Evolutionary conservation across 2,113 vertebrate species (phyloP), one percentile per base, ranked within the genome.

Genomic region (Illadopsis cleaveri): DNA sequence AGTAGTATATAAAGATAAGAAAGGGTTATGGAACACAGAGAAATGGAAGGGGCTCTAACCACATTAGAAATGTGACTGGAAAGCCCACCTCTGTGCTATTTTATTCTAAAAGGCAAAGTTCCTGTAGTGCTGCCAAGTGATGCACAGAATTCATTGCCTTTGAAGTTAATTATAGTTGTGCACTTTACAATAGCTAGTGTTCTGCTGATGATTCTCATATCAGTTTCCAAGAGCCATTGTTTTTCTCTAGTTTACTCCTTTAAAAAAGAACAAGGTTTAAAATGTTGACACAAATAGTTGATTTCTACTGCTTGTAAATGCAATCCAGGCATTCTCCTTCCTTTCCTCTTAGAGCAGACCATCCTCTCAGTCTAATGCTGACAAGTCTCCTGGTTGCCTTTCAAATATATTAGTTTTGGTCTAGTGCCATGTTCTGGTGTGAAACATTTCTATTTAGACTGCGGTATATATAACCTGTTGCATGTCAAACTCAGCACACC

Each of bases 101-200:
- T 62, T 90, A 72, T 60, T 86, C 16, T 61, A 62, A 54, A 22
- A 71, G 10, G 47, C 45, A 78, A 80, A 86, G 44, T 30, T 40
- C 51, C 37, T 51, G 21, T 65, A 54, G 54, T 61, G 57, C 23
- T 85, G 57, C 84, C 62, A 93, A 15, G 11, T 17, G 70, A 68
- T 47, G 42, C 78, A 85, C 13, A 78, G 54, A 77, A 48, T 83
- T 75, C 28, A 56, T 72, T 87, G 45, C 50, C 62, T 87, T 72
- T 90, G 45, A 87, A 94, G 87, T 66, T 90, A 96, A 92, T 90
- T 82, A 88, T 79, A 94, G 87, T 3, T 87, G 45, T 45, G 21
- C 25, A n/a, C 37, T 27, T 86, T 64, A 72, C 47, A 86, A 40
- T 47, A 90, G 33, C 27, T 84, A 33, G 31, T 53, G 48, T 76